These are phyloP conservation scores for Pungitius pungitius DNA, from an alignment of 2,113 vertebrate species.

Conservation along the genomic window DNA sequence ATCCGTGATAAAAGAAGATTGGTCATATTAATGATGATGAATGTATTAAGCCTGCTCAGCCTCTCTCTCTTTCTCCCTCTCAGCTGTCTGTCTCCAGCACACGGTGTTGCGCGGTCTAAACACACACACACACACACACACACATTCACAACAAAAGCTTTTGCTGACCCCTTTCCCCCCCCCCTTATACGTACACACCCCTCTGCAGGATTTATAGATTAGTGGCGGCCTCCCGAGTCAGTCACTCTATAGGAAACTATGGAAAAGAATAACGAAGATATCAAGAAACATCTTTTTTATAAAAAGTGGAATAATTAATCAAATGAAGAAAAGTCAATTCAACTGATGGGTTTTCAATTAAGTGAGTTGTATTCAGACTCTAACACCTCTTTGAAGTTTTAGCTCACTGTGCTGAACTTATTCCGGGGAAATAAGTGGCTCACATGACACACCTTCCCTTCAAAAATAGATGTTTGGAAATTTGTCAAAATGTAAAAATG, in stretches of 20 bases:
- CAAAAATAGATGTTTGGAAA: background rate
- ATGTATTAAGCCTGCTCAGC: too few relatives aligned
- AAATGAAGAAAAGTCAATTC: background rate
- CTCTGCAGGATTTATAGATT: conserved; percentile 59
- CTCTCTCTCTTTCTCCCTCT: conserved; percentile 1
- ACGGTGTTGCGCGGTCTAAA: conserved; percentile 13
- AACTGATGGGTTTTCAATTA: too few relatives aligned
- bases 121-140: conserved; percentile 16
- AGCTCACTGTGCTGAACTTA: too few relatives aligned
- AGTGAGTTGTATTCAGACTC: too few relatives aligned
- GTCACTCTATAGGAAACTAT: conserved; percentile 30
- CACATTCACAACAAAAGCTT: conserved; percentile 7
- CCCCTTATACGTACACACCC: conserved; percentile 7
- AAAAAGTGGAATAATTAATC: conserved; percentile 12
- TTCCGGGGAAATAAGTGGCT: too few relatives aligned
- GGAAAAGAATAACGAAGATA: background rate
- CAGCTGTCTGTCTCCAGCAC: conserved; percentile 30
- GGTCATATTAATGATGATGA: too few relatives aligned
- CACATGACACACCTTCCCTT: background rate
- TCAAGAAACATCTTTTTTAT: background rate
- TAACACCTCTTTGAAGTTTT: too few relatives aligned
- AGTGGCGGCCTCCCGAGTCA: conserved; percentile 50
- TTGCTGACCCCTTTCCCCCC: background rate
- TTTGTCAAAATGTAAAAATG: background rate
- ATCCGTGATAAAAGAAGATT: too few relatives aligned